A percentile compares a stretch with the other conserved stretches of the same genome.
Evolutionary conservation across 2,888 invertebrate species (phyloP).

Genomic region (Cloeon dipterum): DNA sequence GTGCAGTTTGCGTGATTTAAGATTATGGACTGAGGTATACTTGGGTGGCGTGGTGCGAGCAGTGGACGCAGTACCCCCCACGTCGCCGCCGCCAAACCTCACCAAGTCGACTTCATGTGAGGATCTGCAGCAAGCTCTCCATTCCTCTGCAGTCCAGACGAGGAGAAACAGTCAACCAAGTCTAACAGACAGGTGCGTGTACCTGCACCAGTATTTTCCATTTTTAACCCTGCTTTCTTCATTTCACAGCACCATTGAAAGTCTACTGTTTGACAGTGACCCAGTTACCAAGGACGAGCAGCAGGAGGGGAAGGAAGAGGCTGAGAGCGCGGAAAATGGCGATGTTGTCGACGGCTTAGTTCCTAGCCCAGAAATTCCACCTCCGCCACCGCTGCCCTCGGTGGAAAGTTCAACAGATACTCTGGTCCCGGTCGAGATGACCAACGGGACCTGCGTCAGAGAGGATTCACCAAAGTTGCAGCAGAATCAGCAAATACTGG

Average conservation of each 20-base stretch:
- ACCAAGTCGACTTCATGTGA: conserved; percentile 72
- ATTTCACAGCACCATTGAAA: not conserved
- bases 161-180: conserved; percentile 70
- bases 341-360: conserved; percentile 12
- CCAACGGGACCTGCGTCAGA: conserved; percentile 2
- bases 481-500: conserved; percentile 2
- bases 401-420: conserved; percentile 31
- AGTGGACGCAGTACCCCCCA: not conserved
- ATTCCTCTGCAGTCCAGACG: conserved; percentile 24
- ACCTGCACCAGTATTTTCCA: not conserved
- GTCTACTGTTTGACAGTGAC: conserved; percentile 1
- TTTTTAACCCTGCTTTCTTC: not conserved
- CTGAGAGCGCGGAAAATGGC: conserved; percentile 8
- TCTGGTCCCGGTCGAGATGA: conserved; percentile 15
- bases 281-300: conserved; percentile 4
- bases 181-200: conserved; percentile 45
- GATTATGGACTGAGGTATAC: conserved; percentile 70
- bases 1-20: conserved; percentile 58
- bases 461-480: not conserved
- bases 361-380: conserved; percentile 2
- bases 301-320: conserved; percentile 4
- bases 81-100: conserved; percentile 16
- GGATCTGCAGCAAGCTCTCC: conserved; percentile 40
- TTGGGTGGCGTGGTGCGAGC: conserved; percentile 26
- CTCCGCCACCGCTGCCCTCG: conserved; percentile 9